Base-by-base conservation (phyloP, 2,888 invertebrate species). In the Lordiphosa fenestrarum region DNA sequence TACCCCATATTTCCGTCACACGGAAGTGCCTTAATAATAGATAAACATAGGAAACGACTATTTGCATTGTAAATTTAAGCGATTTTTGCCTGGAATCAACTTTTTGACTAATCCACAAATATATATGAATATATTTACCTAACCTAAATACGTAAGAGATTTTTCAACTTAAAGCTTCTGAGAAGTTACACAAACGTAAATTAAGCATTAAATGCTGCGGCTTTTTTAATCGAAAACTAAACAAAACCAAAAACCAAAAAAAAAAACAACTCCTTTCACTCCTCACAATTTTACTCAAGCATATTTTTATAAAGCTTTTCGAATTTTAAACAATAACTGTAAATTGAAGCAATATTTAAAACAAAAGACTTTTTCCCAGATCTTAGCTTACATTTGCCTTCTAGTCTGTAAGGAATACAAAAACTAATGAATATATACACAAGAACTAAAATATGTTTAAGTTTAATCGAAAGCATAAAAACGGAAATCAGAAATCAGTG, bases 21-120 rank as follows among this genome's bases (percentile, higher is more conserved):
- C 88, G 88, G 89, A 88, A 86, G 88, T 88, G 88, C 88, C 88
- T 88, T 88, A 88, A 66, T 71, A 71, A 62, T 62, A 60, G 23
- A 62, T 71, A 36, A 54, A 36, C 30, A 35, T 46, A 66, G 53
- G 66, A 66, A 42, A 42, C 9, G 52, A 53, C 41, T 61, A 62
- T 61, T 63, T 73, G 75, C 77, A 81, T 78, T 78, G 77, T 78
- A 78, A 62, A 78, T 73, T 50, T 62, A 42, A 62, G 77, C 77
- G 67, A 64, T 64, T 72, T 77, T 71, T 84, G 71, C 74, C 69
- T 66, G 53, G 57, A 66, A 71, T 71, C 59, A 74, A 73, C 62
- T 86, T 77, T 82, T 84, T 78, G 71, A 86, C 84, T 74, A 82
- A 69, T 73, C 60, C 65, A 64, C 53, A 53, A 62, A 60, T 35